phyloP scores from a whole-genome alignment of 2,113 vertebrate genomes.

The Vicugna pacos region DNA sequence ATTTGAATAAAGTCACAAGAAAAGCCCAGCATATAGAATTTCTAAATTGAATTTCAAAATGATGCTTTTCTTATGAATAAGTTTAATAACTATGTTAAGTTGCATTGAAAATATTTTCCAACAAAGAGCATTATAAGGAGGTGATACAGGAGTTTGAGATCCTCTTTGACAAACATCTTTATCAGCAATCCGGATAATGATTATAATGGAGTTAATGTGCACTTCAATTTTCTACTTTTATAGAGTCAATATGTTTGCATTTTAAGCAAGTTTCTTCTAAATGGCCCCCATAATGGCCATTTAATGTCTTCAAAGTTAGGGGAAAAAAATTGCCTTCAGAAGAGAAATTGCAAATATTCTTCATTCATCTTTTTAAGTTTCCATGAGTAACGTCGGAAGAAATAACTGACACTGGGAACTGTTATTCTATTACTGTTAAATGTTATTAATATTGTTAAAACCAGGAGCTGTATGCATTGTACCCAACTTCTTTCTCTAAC shows the following conservation, averaged over 20 bases:
- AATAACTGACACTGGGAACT: background rate
- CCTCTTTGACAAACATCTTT: background rate
- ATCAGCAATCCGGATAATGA: background rate
- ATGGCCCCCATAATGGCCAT: background rate
- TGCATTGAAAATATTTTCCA: background rate
- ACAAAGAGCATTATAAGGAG: background rate
- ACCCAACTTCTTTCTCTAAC: slow-evolving; percentile 42
- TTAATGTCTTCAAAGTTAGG: background rate
- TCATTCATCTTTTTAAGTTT: background rate
- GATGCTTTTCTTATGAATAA: background rate
- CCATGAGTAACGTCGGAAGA: background rate
- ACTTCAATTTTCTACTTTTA: background rate
- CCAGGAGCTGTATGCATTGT: background rate
- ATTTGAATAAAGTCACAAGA: slow-evolving; percentile 30
- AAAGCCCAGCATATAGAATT: slow-evolving; percentile 5
- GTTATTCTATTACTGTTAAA: slow-evolving; percentile 11
- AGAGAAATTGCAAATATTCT: background rate
- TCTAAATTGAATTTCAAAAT: slow-evolving; percentile 18
- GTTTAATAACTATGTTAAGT: background rate
- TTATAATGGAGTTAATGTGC: background rate
- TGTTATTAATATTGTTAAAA: slow-evolving; percentile 48
- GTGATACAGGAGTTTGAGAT: background rate
- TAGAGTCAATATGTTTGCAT: background rate
- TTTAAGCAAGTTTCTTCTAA: slow-evolving; percentile 20
- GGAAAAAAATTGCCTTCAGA: background rate